phyloP scores from a whole-genome alignment of 1,140 invertebrate genomes.

The Meloidogyne floridensis region DNA sequence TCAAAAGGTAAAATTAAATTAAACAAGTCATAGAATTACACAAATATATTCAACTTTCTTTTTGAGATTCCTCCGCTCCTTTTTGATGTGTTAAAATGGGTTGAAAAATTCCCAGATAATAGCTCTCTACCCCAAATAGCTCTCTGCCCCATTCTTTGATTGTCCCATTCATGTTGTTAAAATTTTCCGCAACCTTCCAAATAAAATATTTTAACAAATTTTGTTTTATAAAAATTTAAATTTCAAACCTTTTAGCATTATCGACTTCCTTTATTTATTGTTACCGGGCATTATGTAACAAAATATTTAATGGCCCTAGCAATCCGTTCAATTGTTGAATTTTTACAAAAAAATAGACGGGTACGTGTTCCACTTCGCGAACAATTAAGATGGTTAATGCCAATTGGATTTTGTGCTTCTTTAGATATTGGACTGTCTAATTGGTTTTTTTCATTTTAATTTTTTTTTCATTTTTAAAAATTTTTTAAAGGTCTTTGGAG shows the following conservation, averaged over 20 bases:
- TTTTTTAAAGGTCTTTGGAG: constrained; percentile 51
- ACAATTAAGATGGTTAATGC: constrained; percentile 69
- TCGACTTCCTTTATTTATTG: constrained; percentile 59
- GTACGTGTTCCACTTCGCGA: constrained; percentile 47
- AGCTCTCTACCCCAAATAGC: too few relatives aligned
- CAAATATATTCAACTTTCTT: too few relatives aligned
- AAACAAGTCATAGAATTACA: too few relatives aligned
- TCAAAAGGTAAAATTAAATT: too few relatives aligned
- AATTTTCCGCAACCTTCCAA: too few relatives aligned
- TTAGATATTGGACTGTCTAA: constrained; percentile 95
- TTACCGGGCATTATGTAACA: constrained; percentile 61
- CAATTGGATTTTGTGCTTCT: constrained; percentile 83
- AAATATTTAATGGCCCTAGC: constrained; percentile 53
- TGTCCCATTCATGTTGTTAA: too few relatives aligned
- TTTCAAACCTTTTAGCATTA: constrained; percentile 46
- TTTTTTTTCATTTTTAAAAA: neutral
- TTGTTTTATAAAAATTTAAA: too few relatives aligned
- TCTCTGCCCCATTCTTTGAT: too few relatives aligned
- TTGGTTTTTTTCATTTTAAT: constrained; percentile 71
- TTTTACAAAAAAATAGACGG: constrained; percentile 28
- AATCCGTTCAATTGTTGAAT: constrained; percentile 46
- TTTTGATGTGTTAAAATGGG: too few relatives aligned
- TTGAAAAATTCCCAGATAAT: too few relatives aligned
- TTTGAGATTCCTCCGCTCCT: too few relatives aligned
- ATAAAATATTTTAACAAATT: too few relatives aligned